Base-by-base conservation (phyloP, 2,888 invertebrate species). In the Serrognathus titanus region DNA sequence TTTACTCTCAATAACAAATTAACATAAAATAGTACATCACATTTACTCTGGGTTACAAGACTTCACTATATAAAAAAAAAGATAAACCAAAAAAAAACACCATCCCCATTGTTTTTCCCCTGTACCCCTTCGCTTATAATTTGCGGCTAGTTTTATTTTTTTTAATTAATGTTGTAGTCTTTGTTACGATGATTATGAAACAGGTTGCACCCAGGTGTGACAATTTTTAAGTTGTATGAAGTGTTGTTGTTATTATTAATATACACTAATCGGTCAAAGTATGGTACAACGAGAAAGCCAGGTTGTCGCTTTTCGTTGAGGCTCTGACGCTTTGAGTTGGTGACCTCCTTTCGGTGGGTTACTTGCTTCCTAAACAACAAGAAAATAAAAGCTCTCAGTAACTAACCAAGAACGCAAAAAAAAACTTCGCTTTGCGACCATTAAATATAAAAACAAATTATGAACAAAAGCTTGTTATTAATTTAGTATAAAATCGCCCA, bases 221-320 rank as follows among this genome's bases (percentile, higher is more conserved):
- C n/a, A 43, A 43, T 11, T 11, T 10, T 10, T 43, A 20, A 13
- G 9, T 9, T 43, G 43, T 43, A 9, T 43, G 43, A 9, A 11
- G 43, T 53, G 43, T 57, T 38, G 11, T 48, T 16, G 13, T n/a
- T 46, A 45, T 35, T 48, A 48, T 60, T 63, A 57, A 61, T 57
- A 55, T 57, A 57, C 60, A 63, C 66, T 63, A 69, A 69, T 73
- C 66, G 87, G 92, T 93, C 92, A 93, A 84, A 93, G 92, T 81
- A 93, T 79, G 78, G 86, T 85, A 85, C 93, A 94, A 78, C 91
- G 87, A 53, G 92, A 87, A 73, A 92, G 82, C 92, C 93, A 93
- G 77, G 89, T 90, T 65, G 89, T 84, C 62, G 90, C 87, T 81
- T 91, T 92, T 80, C 86, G 86, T 77, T 85, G 85, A 72, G 87